Evolutionary conservation across 2,113 vertebrate genomes (phyloP), one percentile per base, ranked within the genome.

Genomic region (Coptodon rendalli): DNA sequence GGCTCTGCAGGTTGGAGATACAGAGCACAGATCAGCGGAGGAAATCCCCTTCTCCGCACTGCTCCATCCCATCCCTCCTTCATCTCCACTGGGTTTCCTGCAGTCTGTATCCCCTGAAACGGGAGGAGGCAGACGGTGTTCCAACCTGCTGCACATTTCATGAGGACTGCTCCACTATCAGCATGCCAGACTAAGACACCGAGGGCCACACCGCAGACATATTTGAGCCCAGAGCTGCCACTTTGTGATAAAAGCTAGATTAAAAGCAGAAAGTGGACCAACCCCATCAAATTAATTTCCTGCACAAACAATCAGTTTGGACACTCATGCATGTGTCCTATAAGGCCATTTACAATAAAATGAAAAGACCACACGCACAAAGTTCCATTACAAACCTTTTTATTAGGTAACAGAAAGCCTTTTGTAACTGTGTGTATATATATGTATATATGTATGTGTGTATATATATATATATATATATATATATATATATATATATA

Each of bases 361-460:
- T 2, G 38, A n/a, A 48, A 82, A 85, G 86, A 86, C 68, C 68
- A 78, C 80, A 89, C 63, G 73, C 89, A 87, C 81, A 83, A 27
- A 68, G 8, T 53, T 91, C 86, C 82, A 86, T 93, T 94, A 92
- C 73, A 96, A 94, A 92, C 16, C 10, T 50, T 5, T 95, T 95
- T 95, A 95, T 95, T 95, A 89, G 93, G 86, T 87, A 80, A 86
- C 93, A 93, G 90, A 93, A 93, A 92, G 84, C 88, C 79, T 87
- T 92, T 86, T 86, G 89, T 86, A 93, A 88, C 52, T 52, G 17
- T 73, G 88, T 90, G 86, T 83, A n/a, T n/a, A n/a, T n/a, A n/a
- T n/a, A n/a, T n/a, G n/a, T n/a, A n/a, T n/a, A n/a, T n/a, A n/a
- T n/a, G n/a, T n/a, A n/a, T n/a, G n/a, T n/a, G n/a, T n/a, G n/a